Percentiles rank a stretch among this genome's conserved stretches.
Conservation (phyloP, 2,797 vertebrate species). For the Mycteria americana region DNA sequence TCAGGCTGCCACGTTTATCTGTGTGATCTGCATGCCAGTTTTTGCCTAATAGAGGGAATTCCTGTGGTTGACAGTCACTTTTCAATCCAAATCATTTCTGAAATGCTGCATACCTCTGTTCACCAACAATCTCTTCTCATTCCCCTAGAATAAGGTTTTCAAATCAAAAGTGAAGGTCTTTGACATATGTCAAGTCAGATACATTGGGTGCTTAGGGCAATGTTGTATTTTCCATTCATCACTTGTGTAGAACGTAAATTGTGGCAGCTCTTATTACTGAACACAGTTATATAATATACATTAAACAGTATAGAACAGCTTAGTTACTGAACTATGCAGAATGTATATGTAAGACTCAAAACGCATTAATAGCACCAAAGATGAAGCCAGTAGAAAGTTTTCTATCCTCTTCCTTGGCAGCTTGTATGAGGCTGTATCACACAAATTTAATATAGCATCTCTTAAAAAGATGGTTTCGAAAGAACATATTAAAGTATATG, state of each 20-base stretch:
- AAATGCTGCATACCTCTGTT: not conserved
- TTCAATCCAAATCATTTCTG: not conserved
- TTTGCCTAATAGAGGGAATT: not conserved
- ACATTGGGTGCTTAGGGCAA: not conserved
- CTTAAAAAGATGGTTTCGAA: not conserved
- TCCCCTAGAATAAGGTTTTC: not conserved
- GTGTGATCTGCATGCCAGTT: not conserved
- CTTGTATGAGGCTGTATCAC: not conserved
- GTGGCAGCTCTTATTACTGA: not conserved
- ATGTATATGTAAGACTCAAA: not conserved
- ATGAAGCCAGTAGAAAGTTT: not conserved
- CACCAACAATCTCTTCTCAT: not conserved
- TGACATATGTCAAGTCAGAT: not conserved
- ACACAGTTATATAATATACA: not conserved
- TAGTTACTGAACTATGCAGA: not conserved
- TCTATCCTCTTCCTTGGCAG: not conserved
- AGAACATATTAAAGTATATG: not conserved
- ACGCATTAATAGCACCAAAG: not conserved
- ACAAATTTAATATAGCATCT: not conserved
- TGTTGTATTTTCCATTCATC: accelerated
- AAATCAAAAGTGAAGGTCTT: not conserved
- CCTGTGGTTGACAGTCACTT: not conserved
- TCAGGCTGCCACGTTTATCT: not conserved
- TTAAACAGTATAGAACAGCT: not conserved
- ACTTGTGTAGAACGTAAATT: accelerated